These are phyloP conservation scores for Falcunculus frontatus DNA, from an alignment of 2,113 vertebrate genomes.

Conservation along the genomic window DNA sequence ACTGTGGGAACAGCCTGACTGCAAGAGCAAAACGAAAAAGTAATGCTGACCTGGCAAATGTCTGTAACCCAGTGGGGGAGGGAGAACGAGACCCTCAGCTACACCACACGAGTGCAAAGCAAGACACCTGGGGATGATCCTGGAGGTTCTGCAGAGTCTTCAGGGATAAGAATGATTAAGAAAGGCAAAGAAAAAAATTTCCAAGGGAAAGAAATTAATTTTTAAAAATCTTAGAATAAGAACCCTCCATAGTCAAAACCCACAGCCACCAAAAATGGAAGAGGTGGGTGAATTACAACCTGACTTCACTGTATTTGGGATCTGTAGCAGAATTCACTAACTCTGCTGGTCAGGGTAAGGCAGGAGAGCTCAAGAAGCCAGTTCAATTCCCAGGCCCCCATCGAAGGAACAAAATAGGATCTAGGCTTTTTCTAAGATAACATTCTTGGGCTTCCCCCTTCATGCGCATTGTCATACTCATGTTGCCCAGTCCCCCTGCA, in stretches of 20 bases:
- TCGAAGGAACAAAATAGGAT: not conserved
- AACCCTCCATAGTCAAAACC: not conserved
- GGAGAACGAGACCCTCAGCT: not conserved
- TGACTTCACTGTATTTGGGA: not conserved
- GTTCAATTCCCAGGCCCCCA: not conserved
- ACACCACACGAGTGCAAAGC: not conserved
- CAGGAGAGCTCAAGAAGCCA: not conserved
- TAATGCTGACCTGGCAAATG: not conserved
- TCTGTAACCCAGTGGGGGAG: not conserved
- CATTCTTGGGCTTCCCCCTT: not conserved
- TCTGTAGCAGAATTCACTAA: not conserved
- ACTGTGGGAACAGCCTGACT: not conserved
- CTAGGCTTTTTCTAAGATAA: not conserved
- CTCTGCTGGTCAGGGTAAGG: not conserved
- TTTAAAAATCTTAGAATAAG: not conserved
- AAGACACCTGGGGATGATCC: not conserved
- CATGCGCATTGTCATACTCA: rapidly evolving
- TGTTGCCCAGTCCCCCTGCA: not conserved
- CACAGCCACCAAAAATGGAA: not conserved
- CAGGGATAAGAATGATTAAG: not conserved
- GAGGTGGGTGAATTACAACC: not conserved
- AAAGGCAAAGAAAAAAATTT: not conserved
- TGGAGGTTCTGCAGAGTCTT: not conserved
- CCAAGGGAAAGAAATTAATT: not conserved
- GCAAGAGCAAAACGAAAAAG: not conserved